A percentile compares a stretch with the other conserved stretches of the same genome.
Evolutionary conservation across 2,888 invertebrate genomes (phyloP).

Genomic region (Priocnemis perturbator): DNA sequence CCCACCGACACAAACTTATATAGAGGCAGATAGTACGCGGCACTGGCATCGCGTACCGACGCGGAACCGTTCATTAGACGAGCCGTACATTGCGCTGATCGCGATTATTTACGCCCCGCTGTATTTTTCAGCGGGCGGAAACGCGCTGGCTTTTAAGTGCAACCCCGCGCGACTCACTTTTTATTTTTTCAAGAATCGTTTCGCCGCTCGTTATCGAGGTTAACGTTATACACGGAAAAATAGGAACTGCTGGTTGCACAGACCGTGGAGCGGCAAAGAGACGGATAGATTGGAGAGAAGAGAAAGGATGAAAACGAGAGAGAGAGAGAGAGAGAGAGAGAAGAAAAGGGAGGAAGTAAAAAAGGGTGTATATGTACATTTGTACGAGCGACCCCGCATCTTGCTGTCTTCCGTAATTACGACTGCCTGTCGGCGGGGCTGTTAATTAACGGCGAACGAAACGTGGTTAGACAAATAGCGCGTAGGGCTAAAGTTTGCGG

Average conservation of each 20-base stretch:
- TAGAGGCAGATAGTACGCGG: no score
- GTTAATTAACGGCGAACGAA: slow-evolving; percentile 57
- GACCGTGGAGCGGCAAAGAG: background rate
- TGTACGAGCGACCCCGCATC: slow-evolving; percentile 18
- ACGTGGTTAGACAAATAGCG: slow-evolving; percentile 51
- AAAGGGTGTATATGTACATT: slow-evolving; percentile 28
- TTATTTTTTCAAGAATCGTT: slow-evolving; percentile 13
- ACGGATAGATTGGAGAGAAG: background rate
- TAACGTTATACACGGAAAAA: slow-evolving; percentile 9
- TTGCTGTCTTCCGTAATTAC: slow-evolving; percentile 34
- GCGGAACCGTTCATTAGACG: slow-evolving; percentile 23
- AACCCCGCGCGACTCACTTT: background rate
- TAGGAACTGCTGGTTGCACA: background rate
- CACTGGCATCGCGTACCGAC: slow-evolving; percentile 20
- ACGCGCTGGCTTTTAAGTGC: background rate
- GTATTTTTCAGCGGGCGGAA: slow-evolving; percentile 6
- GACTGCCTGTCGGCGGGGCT: slow-evolving; percentile 25
- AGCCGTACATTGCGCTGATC: slow-evolving; percentile 4
- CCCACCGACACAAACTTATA: no score
- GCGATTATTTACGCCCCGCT: slow-evolving; percentile 22
- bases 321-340: background rate
- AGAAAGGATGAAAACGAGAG: background rate
- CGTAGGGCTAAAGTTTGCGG: slow-evolving; percentile 14
- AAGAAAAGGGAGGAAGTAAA: slow-evolving; percentile 2
- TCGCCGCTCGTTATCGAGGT: slow-evolving; percentile 19